Conservation (phyloP, 1,140 invertebrate species). For the Agrypnia vestita region DNA sequence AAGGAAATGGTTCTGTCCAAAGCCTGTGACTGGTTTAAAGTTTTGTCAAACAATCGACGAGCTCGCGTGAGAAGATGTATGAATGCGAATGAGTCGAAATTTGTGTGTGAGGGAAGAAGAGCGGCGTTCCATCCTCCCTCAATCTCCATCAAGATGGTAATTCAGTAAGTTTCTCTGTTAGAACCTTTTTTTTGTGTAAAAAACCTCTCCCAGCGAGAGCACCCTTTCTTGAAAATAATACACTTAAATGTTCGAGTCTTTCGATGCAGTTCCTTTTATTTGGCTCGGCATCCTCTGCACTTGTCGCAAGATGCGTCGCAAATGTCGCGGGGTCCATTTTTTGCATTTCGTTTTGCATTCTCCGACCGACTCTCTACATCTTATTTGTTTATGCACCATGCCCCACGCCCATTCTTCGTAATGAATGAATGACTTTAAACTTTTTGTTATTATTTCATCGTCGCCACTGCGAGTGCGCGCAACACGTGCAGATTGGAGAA, state of each 20-base stretch:
- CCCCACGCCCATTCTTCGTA: conserved; percentile 17
- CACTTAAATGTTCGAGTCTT: background rate
- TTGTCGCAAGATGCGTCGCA: conserved; percentile 40
- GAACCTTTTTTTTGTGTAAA: background rate
- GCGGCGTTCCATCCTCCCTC: too few species aligned
- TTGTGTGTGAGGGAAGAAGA: too few species aligned
- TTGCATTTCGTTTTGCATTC: conserved; percentile 37
- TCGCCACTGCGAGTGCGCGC: background rate
- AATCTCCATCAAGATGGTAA: too few species aligned
- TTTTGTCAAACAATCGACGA: too few species aligned
- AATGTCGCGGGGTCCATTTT: conserved; percentile 34
- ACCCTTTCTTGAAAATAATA: conserved; percentile 31
- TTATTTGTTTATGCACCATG: conserved; percentile 1
- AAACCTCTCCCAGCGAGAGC: conserved; percentile 35
- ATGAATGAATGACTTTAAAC: conserved; percentile 40
- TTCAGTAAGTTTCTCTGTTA: too few species aligned
- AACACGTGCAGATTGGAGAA: background rate
- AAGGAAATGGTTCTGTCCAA: too few species aligned
- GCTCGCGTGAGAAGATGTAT: too few species aligned
- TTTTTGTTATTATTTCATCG: background rate
- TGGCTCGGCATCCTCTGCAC: conserved; percentile 32
- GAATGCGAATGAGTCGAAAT: too few species aligned
- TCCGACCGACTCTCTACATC: background rate
- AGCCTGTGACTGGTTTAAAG: too few species aligned
- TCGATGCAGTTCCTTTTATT: conserved; percentile 29